A percentile compares a stretch with the other conserved stretches of the same genome.
phyloP scores from a whole-genome alignment of 2,113 vertebrate genomes.

The Neomonachus schauinslandi region DNA sequence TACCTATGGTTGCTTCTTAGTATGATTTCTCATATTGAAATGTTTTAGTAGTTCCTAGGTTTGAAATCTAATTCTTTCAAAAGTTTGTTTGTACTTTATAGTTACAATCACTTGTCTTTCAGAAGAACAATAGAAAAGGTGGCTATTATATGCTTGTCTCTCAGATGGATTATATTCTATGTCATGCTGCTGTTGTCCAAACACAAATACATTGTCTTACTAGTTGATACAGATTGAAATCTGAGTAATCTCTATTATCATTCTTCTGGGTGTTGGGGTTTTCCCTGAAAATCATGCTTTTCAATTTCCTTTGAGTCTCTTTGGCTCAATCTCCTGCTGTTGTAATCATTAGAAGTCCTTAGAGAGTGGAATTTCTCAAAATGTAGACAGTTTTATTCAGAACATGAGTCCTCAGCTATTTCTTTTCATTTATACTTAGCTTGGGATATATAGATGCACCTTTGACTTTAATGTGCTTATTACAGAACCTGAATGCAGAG shows the following conservation, averaged over 20 bases:
- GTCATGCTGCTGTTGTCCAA: not conserved
- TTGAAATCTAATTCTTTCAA: slow-evolving; percentile 16
- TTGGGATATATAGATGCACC: not conserved
- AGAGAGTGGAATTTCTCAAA: slow-evolving; percentile 21
- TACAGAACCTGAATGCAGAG: not conserved
- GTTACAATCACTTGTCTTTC: not conserved
- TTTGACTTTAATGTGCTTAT: slow-evolving; percentile 59
- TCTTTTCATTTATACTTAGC: slow-evolving; percentile 44
- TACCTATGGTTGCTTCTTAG: not conserved
- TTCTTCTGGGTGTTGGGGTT: not conserved
- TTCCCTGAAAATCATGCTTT: slow-evolving; percentile 37
- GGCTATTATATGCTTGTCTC: not conserved
- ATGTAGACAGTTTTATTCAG: slow-evolving; percentile 23
- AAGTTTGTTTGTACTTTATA: not conserved
- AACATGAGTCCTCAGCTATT: not conserved
- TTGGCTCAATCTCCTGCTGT: not conserved
- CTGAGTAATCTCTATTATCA: not conserved
- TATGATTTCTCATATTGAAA: not conserved
- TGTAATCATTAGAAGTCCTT: slow-evolving; percentile 36
- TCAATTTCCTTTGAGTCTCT: slow-evolving; percentile 30
- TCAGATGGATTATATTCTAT: not conserved
- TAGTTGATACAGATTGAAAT: not conserved
- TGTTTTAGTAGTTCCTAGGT: not conserved
- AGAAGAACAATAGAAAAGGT: not conserved
- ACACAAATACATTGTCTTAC: not conserved